Evolutionary conservation across 2,113 vertebrate genomes (phyloP).

Genomic region (Myotis yumanensis): DNA sequence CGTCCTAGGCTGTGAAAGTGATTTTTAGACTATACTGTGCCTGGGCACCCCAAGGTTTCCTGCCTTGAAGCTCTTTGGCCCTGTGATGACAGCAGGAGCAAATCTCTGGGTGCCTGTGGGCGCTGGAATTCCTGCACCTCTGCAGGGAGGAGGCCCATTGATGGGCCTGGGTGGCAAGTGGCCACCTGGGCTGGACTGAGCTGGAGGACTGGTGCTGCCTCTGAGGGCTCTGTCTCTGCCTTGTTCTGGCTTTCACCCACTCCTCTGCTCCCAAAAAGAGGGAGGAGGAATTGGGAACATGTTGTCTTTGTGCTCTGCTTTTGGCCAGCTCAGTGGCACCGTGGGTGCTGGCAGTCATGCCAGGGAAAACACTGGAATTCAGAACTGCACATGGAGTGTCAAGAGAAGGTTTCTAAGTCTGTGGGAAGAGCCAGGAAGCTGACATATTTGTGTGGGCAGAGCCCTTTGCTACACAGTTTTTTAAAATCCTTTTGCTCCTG

Average conservation of each 20-base stretch:
- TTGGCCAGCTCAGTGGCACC: background rate
- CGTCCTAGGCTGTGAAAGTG: background rate
- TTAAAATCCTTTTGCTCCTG: background rate
- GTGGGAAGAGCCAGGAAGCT: background rate
- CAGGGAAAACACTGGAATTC: background rate
- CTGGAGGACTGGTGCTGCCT: background rate
- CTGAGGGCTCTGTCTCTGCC: background rate
- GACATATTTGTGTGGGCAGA: background rate
- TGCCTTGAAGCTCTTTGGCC: background rate
- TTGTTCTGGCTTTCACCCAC: background rate
- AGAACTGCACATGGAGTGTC: background rate
- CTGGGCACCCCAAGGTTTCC: background rate
- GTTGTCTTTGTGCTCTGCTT: background rate
- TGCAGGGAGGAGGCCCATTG: background rate
- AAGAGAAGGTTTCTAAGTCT: background rate
- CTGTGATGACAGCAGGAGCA: background rate
- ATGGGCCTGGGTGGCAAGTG: rapidly evolving
- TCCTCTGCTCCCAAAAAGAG: background rate
- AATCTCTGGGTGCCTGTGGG: background rate
- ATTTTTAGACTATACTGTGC: background rate
- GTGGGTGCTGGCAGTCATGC: background rate
- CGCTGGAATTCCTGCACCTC: background rate
- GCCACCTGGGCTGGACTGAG: rapidly evolving
- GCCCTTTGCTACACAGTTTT: background rate
- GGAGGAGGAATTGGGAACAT: background rate